These are phyloP conservation scores for Noturus placidus DNA, from an alignment of 2,113 vertebrate genomes.

Conservation along the genomic window DNA sequence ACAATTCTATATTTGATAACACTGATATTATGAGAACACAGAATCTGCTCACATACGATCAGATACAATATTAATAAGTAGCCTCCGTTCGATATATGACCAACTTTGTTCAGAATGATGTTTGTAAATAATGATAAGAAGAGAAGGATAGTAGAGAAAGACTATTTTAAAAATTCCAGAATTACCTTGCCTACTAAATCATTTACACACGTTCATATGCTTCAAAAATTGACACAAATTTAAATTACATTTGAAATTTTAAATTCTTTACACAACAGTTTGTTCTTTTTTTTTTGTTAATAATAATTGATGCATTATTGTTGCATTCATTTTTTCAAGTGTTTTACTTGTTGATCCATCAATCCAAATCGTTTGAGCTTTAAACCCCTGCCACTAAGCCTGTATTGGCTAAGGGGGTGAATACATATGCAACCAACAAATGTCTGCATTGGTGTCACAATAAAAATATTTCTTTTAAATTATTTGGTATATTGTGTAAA, in stretches of 20 bases:
- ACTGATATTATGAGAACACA: background rate
- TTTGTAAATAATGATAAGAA: background rate
- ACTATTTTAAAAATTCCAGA: background rate
- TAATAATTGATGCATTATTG: background rate
- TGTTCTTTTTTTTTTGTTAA: background rate
- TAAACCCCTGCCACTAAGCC: too few relatives aligned
- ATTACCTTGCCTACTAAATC: background rate
- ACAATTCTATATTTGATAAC: background rate
- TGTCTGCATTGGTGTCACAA: background rate
- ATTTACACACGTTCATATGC: background rate
- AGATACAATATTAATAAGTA: background rate
- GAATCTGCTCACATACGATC: background rate
- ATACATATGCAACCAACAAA: background rate
- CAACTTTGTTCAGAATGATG: background rate
- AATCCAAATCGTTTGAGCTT: background rate
- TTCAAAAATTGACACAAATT: background rate
- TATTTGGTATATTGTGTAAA: background rate
- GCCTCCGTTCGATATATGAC: background rate
- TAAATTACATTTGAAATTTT: too few relatives aligned
- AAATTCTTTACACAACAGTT: background rate
- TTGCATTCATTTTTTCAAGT: background rate
- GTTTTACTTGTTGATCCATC: background rate
- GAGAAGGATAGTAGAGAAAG: background rate
- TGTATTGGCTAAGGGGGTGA: background rate
- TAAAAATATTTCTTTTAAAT: background rate